phyloP scores from a whole-genome alignment of 2,113 vertebrate genomes.

The Copsychus sechellarum region DNA sequence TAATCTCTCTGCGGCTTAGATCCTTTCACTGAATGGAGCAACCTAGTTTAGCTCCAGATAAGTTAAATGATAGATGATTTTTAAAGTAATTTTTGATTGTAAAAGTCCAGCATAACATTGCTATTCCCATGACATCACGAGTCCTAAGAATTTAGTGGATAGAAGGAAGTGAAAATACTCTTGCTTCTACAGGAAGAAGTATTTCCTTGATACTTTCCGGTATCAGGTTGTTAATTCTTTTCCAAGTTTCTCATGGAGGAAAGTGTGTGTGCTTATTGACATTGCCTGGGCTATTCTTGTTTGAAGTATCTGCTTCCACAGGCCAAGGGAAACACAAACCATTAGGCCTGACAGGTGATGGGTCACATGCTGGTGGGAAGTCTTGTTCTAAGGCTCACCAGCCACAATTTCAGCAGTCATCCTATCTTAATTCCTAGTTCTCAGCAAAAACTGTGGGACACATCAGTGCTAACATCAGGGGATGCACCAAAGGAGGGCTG shows the following conservation, averaged over 20 bases:
- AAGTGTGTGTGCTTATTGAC: not conserved
- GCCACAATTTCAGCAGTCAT: not conserved
- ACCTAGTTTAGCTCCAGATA: not conserved
- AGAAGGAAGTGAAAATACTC: not conserved
- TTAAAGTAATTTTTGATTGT: not conserved
- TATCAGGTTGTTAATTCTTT: not conserved
- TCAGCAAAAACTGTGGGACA: not conserved
- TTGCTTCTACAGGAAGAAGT: not conserved
- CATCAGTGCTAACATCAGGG: not conserved
- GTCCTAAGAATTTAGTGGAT: not conserved
- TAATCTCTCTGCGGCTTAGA: not conserved
- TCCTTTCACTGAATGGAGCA: not conserved
- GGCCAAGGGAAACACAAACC: not conserved
- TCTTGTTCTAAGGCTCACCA: not conserved
- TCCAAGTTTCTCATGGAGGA: not conserved
- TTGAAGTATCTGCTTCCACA: not conserved
- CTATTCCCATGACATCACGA: not conserved
- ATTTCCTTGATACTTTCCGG: not conserved
- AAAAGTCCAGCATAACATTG: not conserved
- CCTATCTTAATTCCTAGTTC: not conserved
- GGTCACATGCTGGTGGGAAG: not conserved
- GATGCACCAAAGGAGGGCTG: not conserved
- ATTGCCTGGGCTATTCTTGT: not conserved
- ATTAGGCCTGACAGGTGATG: not conserved
- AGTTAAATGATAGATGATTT: not conserved